Evolutionary conservation across 92 coral and sea anemone species (phyloP), one percentile per base, ranked within the genome.

Genomic region (Paramuricea clavata): DNA sequence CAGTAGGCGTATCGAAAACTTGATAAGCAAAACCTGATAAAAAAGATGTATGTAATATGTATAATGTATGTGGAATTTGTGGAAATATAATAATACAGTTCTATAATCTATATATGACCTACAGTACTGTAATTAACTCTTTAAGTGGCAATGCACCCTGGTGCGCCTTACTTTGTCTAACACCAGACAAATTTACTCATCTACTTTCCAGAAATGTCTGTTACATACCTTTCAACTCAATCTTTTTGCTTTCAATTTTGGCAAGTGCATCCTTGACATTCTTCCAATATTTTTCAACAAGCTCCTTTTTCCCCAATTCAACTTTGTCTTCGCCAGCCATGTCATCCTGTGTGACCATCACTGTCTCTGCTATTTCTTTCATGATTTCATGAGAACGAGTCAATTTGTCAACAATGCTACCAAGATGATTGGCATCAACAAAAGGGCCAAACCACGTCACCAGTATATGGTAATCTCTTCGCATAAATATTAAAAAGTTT

Each of bases 361-460:
- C 16, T 10, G 36, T 43, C 2, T 49, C 30, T 23, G 11, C 36
- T 11, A 52, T 27, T 2, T 52, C 42, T 42, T 52, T 76, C 68
- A 76, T 50, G 22, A 76, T 52, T 1, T 0, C 26, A 16, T 49
- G 67, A 0, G 82, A 23, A 54, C 69, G 65, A 36, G 49, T 28
- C 7, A 60, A 15, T 49, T 13, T 76, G 13, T 30, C 49, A 5
- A 50, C 25, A n/a, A 19, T 76, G 16, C 30, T 47, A 13, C 52
- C 30, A 28, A 27, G 39, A 30, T 76, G 43, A 12, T 50, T 26
- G 15, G 26, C n/a, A 25, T 21, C 25, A 30, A 28, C 82, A 54
- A 76, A 76, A 3, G 69, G 82, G 15, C 82, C 82, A 49, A 50
- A 76, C 67, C 47, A 27, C 26, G 11, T 28, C 11, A 76, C 82